Conservation (phyloP, 2,888 invertebrate species). For the Rotaria magnacalcarata region DNA sequence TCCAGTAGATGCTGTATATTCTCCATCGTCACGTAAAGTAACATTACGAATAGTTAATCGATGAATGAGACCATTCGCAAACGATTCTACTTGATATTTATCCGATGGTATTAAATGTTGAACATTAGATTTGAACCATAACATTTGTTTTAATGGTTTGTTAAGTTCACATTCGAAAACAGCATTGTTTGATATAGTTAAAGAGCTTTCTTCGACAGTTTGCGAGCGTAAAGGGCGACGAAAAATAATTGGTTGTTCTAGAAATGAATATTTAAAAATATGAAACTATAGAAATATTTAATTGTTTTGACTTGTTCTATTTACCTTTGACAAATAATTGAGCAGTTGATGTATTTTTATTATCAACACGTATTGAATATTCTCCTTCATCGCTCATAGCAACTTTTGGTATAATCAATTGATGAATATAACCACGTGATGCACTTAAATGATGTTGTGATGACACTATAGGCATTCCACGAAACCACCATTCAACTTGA, state of each 20-base stretch:
- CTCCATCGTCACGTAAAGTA: constrained; percentile 2
- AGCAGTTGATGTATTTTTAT: constrained; percentile 35
- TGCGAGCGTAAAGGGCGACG: constrained; percentile 15
- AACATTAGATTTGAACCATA: constrained; percentile 33
- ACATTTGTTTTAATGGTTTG: constrained; percentile 35
- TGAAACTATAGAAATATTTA: no score
- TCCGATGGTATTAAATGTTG: constrained; percentile 3
- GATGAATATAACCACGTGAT: not conserved
- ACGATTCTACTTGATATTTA: constrained; percentile 12
- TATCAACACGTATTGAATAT: constrained; percentile 42
- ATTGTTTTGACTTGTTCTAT: not conserved
- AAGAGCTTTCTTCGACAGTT: constrained; percentile 21
- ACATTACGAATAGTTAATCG: constrained; percentile 18
- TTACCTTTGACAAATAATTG: constrained; percentile 31
- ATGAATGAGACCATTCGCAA: constrained; percentile 23
- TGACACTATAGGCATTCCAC: not conserved
- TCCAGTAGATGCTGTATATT: constrained; percentile 21
- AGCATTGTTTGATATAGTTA: not conserved
- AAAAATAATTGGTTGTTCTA: constrained; percentile 31
- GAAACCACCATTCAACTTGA: constrained; percentile 25
- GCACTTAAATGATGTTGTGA: constrained; percentile 14
- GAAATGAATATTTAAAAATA: no score
- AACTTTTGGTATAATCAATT: constrained; percentile 25
- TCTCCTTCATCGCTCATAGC: constrained; percentile 39
- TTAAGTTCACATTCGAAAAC: constrained; percentile 28